Conservation (phyloP, 1,140 invertebrate genomes). For the Sminthurides bifidus region DNA sequence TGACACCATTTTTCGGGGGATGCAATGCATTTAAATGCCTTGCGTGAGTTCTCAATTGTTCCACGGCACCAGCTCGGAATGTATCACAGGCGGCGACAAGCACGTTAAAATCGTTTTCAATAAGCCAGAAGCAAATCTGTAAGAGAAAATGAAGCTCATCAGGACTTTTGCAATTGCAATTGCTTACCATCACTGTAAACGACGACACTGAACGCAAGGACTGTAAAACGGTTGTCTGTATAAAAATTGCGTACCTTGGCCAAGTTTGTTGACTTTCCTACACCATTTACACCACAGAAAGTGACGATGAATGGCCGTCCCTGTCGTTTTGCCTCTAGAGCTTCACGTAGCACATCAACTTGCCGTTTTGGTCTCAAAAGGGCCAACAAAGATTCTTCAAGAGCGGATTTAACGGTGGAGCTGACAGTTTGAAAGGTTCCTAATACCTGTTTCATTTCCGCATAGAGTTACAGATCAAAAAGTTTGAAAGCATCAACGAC, state of each 20-base stretch:
- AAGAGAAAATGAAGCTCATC: slow-evolving; percentile 13
- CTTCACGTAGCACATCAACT: slow-evolving; percentile 93
- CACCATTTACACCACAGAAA: slow-evolving; percentile 99
- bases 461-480: not conserved
- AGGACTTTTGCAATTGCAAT: not conserved
- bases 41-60: slow-evolving; percentile 92
- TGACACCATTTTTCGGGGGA: slow-evolving; percentile 54
- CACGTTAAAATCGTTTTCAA: slow-evolving; percentile 92
- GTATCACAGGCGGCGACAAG: slow-evolving; percentile 98
- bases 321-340: slow-evolving; percentile 70
- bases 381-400: slow-evolving; percentile 73
- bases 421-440: slow-evolving; percentile 88
- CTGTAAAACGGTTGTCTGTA: not conserved
- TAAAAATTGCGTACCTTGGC: slow-evolving; percentile 63
- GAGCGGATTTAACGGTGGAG: slow-evolving; percentile 63
- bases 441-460: slow-evolving; percentile 41
- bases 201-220: not conserved
- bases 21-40: slow-evolving; percentile 89
- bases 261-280: slow-evolving; percentile 98
- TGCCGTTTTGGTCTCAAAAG: slow-evolving; percentile 88
- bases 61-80: slow-evolving; percentile 96
- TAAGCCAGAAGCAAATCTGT: slow-evolving; percentile 95
- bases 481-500: not conserved
- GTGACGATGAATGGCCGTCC: slow-evolving; percentile 85
- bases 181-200: not conserved